A percentile compares a stretch with the other conserved stretches of the same genome.
Evolutionary conservation across 2,797 vertebrate species (phyloP).

Genomic region (Jordanella pulchra): DNA sequence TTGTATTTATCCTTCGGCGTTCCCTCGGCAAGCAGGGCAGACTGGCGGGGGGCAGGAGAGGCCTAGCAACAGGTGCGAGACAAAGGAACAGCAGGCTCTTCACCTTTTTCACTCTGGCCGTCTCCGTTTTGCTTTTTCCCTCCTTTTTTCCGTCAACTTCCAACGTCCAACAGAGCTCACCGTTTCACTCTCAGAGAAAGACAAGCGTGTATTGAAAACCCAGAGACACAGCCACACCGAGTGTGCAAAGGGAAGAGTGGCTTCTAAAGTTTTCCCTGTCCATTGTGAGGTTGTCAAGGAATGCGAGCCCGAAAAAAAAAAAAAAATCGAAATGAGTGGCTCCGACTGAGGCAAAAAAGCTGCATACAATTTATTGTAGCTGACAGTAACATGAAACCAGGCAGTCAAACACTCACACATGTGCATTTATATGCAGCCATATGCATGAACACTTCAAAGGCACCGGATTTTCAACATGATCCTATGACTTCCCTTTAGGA

Average conservation of each 20-base stretch:
- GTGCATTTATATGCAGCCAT: slow-evolving; percentile 65
- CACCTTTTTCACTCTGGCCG: slow-evolving; percentile 64
- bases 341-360: slow-evolving; percentile 53
- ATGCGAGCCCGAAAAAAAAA: slow-evolving; percentile 50
- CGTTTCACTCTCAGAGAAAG: slow-evolving; percentile 44
- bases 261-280: slow-evolving; percentile 67
- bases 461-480: slow-evolving; percentile 13
- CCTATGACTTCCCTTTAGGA: not conserved
- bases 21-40: slow-evolving; percentile 35
- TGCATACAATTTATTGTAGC: slow-evolving; percentile 75
- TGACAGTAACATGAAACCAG: slow-evolving; percentile 72
- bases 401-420: slow-evolving; percentile 59
- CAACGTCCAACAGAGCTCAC: slow-evolving; percentile 32
- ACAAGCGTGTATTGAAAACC: slow-evolving; percentile 45
- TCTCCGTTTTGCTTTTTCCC: slow-evolving; percentile 37
- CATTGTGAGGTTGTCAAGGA: slow-evolving; percentile 64
- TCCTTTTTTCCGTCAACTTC: slow-evolving; percentile 28
- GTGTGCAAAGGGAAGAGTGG: slow-evolving; percentile 46
- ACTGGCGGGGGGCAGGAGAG: slow-evolving; percentile 57
- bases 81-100: slow-evolving; percentile 76
- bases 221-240: slow-evolving; percentile 35
- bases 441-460: slow-evolving; percentile 17
- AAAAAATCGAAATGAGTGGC: slow-evolving; percentile 66
- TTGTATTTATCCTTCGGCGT: slow-evolving; percentile 50
- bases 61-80: slow-evolving; percentile 78